Percentiles rank a stretch among this genome's conserved stretches.
Conservation (phyloP, 2,888 invertebrate species). For the Oasisia sp. region DNA sequence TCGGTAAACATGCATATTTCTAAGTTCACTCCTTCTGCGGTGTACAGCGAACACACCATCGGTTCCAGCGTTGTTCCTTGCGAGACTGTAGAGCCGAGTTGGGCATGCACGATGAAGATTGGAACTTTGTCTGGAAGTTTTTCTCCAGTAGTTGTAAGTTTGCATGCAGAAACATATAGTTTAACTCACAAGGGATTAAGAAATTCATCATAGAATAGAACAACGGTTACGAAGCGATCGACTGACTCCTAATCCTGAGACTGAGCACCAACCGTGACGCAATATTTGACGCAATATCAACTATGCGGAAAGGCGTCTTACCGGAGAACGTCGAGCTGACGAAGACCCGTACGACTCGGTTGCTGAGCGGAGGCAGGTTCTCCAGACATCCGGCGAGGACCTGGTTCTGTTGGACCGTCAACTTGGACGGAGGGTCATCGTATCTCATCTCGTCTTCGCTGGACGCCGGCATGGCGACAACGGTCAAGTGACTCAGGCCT, state of each 20-base stretch:
- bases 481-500: background rate
- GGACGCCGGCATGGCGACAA: background rate
- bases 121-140: too few species aligned
- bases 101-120: too few species aligned
- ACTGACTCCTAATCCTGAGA: background rate
- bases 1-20: too few species aligned
- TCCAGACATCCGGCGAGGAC: conserved; percentile 66
- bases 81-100: too few species aligned
- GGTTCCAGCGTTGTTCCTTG: too few species aligned
- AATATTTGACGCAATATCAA: background rate
- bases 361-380: conserved; percentile 91
- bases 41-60: too few species aligned
- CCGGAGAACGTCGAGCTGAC: conserved; percentile 99
- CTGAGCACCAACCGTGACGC: background rate
- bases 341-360: conserved; percentile 97
- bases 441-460: background rate
- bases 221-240: background rate
- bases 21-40: too few species aligned
- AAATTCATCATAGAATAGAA: too few species aligned
- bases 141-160: too few species aligned
- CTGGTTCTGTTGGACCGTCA: background rate
- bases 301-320: conserved; percentile 65
- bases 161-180: too few species aligned
- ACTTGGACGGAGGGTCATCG: background rate
- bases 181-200: too few species aligned